phyloP scores from a whole-genome alignment of 2,888 invertebrate genomes.

The Alloplasta piceator region DNA sequence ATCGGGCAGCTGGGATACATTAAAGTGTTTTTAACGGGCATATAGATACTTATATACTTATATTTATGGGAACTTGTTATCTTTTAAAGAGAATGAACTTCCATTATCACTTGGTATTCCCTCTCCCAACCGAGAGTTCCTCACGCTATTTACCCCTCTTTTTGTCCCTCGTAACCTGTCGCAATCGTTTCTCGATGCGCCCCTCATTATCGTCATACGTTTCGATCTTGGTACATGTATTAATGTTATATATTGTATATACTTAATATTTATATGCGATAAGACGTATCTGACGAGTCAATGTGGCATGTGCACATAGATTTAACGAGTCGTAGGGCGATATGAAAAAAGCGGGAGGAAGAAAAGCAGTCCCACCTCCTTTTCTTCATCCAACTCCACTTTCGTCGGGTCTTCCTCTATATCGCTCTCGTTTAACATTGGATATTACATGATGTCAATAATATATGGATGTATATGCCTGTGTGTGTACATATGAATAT shows the following conservation, averaged over 20 bases:
- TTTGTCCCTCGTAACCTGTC: constrained; percentile 51
- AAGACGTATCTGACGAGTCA: constrained; percentile 63
- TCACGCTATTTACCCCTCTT: constrained; percentile 58
- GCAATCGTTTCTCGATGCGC: constrained; percentile 68
- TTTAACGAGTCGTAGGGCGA: constrained; percentile 8
- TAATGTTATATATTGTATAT: too few relatives aligned
- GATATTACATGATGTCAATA: constrained; percentile 10
- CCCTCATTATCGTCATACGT: constrained; percentile 27
- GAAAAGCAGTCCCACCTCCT: constrained; percentile 25
- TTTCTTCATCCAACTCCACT: constrained; percentile 36
- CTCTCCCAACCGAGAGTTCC: constrained; percentile 2
- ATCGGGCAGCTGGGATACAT: too few relatives aligned
- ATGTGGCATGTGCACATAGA: constrained; percentile 45
- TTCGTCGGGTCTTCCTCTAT: constrained; percentile 59
- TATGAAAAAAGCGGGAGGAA: constrained; percentile 11
- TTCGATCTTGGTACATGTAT: constrained; percentile 22
- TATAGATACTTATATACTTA: background rate
- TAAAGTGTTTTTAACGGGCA: background rate
- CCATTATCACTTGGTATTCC: constrained; percentile 30
- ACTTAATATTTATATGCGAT: constrained; percentile 54
- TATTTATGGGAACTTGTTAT: constrained; percentile 23
- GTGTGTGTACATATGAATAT: background rate
- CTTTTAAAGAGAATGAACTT: constrained; percentile 16
- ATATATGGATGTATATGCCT: too few relatives aligned
- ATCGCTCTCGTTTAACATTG: constrained; percentile 44